Percentiles rank a stretch among this genome's conserved stretches.
Conservation (phyloP, 2,113 vertebrate genomes). For the Osmerus eperlanus region DNA sequence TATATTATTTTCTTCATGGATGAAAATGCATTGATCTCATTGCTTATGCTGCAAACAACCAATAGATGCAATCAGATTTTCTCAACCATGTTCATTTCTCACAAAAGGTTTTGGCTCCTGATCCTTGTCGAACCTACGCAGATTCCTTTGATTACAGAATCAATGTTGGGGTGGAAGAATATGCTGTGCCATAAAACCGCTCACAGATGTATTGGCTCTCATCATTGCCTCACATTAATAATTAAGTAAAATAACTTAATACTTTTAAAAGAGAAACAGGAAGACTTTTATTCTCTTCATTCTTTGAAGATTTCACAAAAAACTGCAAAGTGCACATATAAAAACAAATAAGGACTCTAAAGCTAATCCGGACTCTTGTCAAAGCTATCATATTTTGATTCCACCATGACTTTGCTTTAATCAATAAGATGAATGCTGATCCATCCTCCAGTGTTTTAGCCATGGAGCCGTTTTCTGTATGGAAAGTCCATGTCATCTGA, state of each 20-base stretch:
- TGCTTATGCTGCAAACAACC: constrained; percentile 34
- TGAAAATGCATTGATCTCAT: constrained; percentile 52
- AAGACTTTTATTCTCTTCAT: constrained; percentile 11
- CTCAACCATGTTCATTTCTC: constrained; percentile 19
- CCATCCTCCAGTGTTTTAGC: constrained; percentile 24
- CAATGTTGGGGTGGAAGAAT: background rate
- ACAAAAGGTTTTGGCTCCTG: background rate
- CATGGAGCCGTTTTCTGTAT: constrained; percentile 20
- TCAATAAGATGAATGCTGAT: constrained; percentile 43
- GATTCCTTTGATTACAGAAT: constrained; percentile 11
- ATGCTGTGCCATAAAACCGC: constrained; percentile 37
- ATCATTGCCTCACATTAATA: constrained; percentile 12
- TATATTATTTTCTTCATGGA: constrained; percentile 27
- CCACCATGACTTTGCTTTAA: constrained; percentile 43
- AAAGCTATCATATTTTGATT: constrained; percentile 43
- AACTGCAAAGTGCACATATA: constrained; percentile 26
- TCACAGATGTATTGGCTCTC: constrained; percentile 56
- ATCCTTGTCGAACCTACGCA: constrained; percentile 6
- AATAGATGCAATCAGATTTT: constrained; percentile 32
- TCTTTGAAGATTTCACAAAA: constrained; percentile 41
- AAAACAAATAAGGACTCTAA: constrained; percentile 14
- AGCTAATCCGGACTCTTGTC: constrained; percentile 35
- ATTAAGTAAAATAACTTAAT: constrained; percentile 45
- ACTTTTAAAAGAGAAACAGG: constrained; percentile 36
- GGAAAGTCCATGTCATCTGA: constrained; percentile 58